Evolutionary conservation across 2,888 invertebrate species (phyloP).

Genomic region (Rhorus exstirpatorius): DNA sequence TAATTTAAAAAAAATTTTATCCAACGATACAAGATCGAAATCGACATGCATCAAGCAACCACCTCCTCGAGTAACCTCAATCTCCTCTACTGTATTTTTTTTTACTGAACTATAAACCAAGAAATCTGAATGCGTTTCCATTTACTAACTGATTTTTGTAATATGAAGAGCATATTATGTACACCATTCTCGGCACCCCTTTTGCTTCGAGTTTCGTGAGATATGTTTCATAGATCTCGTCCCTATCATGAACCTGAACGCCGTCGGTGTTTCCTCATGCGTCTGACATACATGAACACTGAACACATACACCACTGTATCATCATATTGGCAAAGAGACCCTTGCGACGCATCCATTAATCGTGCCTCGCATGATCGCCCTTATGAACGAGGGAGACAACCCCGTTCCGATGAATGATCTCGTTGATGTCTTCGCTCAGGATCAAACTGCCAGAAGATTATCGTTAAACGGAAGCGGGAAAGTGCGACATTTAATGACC

Average conservation of each 20-base stretch:
- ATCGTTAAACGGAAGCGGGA: conserved; percentile 8
- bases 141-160: too few species aligned
- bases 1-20: too few species aligned
- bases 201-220: background rate
- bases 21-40: too few species aligned
- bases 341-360: conserved; percentile 26
- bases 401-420: conserved; percentile 4
- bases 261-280: background rate
- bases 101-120: too few species aligned
- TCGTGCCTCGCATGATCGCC: conserved; percentile 45
- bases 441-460: conserved; percentile 23
- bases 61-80: too few species aligned
- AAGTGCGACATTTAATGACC: conserved; percentile 18
- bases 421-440: background rate
- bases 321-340: background rate
- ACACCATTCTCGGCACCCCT: background rate
- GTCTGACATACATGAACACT: background rate
- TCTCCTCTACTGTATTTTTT: too few species aligned
- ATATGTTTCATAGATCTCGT: background rate
- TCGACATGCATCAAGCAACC: too few species aligned
- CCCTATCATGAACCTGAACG: background rate
- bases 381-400: conserved; percentile 20
- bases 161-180: too few species aligned
- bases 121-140: too few species aligned
- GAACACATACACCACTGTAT: background rate